Evolutionary conservation across 2,888 invertebrate species (phyloP), one percentile per base, ranked within the genome.

Genomic region (Callyntrura sp.): DNA sequence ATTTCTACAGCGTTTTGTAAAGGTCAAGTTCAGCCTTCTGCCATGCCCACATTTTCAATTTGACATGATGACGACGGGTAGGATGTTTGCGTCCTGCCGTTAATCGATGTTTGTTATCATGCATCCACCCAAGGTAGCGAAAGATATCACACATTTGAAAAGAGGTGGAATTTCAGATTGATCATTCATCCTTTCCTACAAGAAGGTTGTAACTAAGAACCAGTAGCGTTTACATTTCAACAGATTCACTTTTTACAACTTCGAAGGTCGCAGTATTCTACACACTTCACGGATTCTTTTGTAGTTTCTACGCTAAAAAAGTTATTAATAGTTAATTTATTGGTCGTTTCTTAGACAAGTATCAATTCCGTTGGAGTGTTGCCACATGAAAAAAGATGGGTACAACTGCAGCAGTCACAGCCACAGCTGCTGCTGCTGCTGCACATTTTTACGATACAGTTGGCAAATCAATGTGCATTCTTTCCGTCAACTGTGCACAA

Each of bases 11-110:
- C 25, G 65, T n/a, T 35, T 14, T 83, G 62, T 65, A 73, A 90
- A 90, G 90, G 90, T 87, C 90, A 90, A 90, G 90, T 90, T 87
- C 90, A 84, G 68, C 90, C 85, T 73, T 48, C 82, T 70, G 62
- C 82, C 73, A 76, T 89, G 65, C 90, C 78, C 86, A 90, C 87
- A 84, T 65, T 87, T 57, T 86, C 48, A 12, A 35, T 48, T 85
- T 87, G 81, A 62, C 87, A 82, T 87, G 83, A 45, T 68, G 83
- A 81, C 62, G 83, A 83, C 82, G 90, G 87, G 83, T 87, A 90
- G 86, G 84, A 83, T 78, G 60, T 62, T 81, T 70, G 78, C 57
- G 57, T 84, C 90, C 90, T 79, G 90, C 90, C 79, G 90, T 12
- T 90, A 84, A 90, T 90, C 87, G 82, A 83, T 87, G 90, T 84